A percentile compares a stretch with the other conserved stretches of the same genome.
phyloP scores from a whole-genome alignment of 2,888 invertebrate species.

The Thalpophila matura region DNA sequence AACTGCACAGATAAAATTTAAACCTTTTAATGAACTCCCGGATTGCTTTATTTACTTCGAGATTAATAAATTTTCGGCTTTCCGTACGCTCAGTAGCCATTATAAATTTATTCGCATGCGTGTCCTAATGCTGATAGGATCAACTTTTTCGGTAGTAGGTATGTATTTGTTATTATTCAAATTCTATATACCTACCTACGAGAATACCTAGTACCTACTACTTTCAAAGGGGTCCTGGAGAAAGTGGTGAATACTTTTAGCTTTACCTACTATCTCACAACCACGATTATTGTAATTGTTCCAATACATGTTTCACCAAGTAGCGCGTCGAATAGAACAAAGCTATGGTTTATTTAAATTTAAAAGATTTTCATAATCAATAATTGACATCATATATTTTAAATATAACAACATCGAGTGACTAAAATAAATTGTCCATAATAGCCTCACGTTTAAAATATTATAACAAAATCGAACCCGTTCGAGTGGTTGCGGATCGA shows the following conservation, averaged over 20 bases:
- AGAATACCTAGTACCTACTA: background rate
- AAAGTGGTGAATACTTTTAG: background rate
- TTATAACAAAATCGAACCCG: conserved; percentile 72
- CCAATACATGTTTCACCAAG: conserved; percentile 14
- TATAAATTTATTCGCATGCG: conserved; percentile 63
- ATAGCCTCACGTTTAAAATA: conserved; percentile 60
- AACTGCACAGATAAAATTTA: conserved; percentile 86
- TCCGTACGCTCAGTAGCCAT: conserved; percentile 67
- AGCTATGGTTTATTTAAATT: conserved; percentile 18
- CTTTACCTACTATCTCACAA: conserved; percentile 16
- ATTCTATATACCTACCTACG: background rate
- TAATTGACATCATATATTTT: conserved; percentile 43
- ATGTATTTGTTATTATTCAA: conserved; percentile 13
- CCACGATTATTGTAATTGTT: conserved; percentile 1
- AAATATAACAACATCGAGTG: conserved; percentile 44
- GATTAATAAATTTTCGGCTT: conserved; percentile 79
- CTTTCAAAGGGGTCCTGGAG: background rate
- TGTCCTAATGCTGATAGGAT: conserved; percentile 68
- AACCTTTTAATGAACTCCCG: conserved; percentile 83
- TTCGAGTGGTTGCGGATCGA: conserved; percentile 70
- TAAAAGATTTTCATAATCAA: conserved; percentile 36
- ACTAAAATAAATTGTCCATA: conserved; percentile 55
- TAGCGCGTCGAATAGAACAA: conserved; percentile 14
- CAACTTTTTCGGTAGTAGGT: conserved; percentile 46
- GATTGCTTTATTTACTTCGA: conserved; percentile 82